Conservation (phyloP, 2,888 invertebrate species). For the Apoda limacodes region DNA sequence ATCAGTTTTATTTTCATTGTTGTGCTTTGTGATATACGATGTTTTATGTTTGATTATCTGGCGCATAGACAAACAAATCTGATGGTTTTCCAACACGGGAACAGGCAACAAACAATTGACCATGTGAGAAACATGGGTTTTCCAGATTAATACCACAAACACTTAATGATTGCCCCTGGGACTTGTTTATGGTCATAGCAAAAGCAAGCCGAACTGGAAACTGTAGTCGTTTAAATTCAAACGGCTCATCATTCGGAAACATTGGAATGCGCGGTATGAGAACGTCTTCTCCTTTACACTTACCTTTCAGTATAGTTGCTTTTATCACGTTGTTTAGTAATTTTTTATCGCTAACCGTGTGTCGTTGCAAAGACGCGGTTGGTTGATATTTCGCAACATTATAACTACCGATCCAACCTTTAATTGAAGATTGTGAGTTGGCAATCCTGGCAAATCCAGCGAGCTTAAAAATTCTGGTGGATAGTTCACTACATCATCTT, state of each 20-base stretch:
- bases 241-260: constrained; percentile 22
- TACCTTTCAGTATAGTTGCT: constrained; percentile 22
- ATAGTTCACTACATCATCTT: constrained; percentile 28
- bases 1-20: constrained; percentile 21
- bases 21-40: constrained; percentile 20
- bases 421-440: constrained; percentile 25
- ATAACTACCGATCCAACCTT: constrained; percentile 22
- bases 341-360: constrained; percentile 7
- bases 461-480: constrained; percentile 29
- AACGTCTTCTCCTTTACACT: constrained; percentile 24
- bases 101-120: constrained; percentile 27
- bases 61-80: constrained; percentile 22
- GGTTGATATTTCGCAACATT: constrained; percentile 22
- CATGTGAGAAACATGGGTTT: constrained; percentile 23
- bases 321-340: constrained; percentile 9
- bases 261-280: constrained; percentile 24
- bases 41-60: constrained; percentile 22
- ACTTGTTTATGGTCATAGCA: constrained; percentile 23
- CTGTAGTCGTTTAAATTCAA: constrained; percentile 21
- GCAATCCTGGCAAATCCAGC: constrained; percentile 24
- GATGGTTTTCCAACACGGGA: constrained; percentile 26
- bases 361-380: constrained; percentile 21
- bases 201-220: constrained; percentile 22
- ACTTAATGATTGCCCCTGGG: constrained; percentile 21
- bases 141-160: constrained; percentile 23